Conservation (phyloP, 2,888 invertebrate species). For the Mythimna pallens region DNA sequence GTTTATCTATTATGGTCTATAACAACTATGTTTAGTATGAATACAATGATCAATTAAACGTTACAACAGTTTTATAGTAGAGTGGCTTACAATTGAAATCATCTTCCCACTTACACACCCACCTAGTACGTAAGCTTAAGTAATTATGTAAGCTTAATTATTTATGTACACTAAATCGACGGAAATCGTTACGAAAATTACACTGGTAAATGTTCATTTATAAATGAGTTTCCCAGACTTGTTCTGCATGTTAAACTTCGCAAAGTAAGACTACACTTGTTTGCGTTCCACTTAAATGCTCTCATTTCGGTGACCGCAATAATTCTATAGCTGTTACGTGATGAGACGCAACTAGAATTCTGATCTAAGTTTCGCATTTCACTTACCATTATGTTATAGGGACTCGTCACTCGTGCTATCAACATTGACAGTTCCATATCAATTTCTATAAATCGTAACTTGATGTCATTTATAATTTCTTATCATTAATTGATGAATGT, state of each 20-base stretch:
- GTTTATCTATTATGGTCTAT: constrained; percentile 64
- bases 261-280: constrained; percentile 30
- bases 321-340: constrained; percentile 42
- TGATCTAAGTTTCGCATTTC: constrained; percentile 12
- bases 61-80: constrained; percentile 24
- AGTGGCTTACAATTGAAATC: constrained; percentile 11
- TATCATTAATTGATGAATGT: constrained; percentile 21
- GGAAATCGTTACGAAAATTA: constrained; percentile 7
- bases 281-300: constrained; percentile 48
- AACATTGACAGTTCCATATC: constrained; percentile 14
- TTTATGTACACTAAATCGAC: neutral
- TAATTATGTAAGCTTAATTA: too few relatives aligned
- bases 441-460: neutral
- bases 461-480: constrained; percentile 16
- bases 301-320: constrained; percentile 50
- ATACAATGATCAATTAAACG: constrained; percentile 58
- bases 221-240: constrained; percentile 19
- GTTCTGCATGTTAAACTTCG: constrained; percentile 34
- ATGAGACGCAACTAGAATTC: constrained; percentile 14
- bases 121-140: neutral
- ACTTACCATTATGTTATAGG: neutral
- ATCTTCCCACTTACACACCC: constrained; percentile 13
- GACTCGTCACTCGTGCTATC: neutral
- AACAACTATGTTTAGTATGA: constrained; percentile 56
- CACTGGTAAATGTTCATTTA: constrained; percentile 2